Conservation (phyloP, 2,888 invertebrate genomes). For the Lordiphosa fenestrarum region DNA sequence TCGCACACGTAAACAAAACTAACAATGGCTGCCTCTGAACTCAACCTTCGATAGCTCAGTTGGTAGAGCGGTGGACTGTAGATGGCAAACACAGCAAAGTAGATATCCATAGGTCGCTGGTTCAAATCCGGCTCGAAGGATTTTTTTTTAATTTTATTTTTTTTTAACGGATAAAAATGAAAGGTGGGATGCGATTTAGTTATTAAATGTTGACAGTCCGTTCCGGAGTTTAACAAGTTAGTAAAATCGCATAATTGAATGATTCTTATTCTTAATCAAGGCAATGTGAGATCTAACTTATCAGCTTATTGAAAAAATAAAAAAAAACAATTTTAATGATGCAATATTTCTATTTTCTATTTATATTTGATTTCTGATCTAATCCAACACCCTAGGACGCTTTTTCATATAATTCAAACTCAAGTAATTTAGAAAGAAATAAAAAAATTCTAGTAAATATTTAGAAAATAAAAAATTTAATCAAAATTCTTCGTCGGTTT, state of each 20-base stretch:
- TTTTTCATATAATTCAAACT: neutral
- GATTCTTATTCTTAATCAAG: too few species aligned
- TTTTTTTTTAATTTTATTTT: constrained; percentile 3
- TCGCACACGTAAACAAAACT: constrained; percentile 5
- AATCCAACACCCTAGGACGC: too few species aligned
- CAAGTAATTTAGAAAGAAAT: neutral
- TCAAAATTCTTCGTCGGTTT: neutral
- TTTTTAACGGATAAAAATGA: neutral
- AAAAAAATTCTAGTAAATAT: neutral
- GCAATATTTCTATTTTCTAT: too few species aligned
- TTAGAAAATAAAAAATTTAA: neutral
- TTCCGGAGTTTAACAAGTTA: too few species aligned
- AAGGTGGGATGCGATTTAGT: neutral
- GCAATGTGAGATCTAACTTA: too few species aligned
- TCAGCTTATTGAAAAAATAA: too few species aligned
- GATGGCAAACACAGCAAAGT: constrained; percentile 1
- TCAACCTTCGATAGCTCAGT: constrained; percentile 12
- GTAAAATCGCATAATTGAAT: too few species aligned
- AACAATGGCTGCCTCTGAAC: neutral
- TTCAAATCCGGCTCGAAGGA: constrained; percentile 45
- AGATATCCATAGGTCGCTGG: constrained; percentile 43
- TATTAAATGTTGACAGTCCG: too few species aligned
- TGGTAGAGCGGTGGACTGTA: constrained; percentile 17
- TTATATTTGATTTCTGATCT: too few species aligned
- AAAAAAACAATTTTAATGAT: too few species aligned